These are phyloP conservation scores for Brachionus angularis DNA, from an alignment of 1,140 invertebrate species.

Conservation along the genomic window DNA sequence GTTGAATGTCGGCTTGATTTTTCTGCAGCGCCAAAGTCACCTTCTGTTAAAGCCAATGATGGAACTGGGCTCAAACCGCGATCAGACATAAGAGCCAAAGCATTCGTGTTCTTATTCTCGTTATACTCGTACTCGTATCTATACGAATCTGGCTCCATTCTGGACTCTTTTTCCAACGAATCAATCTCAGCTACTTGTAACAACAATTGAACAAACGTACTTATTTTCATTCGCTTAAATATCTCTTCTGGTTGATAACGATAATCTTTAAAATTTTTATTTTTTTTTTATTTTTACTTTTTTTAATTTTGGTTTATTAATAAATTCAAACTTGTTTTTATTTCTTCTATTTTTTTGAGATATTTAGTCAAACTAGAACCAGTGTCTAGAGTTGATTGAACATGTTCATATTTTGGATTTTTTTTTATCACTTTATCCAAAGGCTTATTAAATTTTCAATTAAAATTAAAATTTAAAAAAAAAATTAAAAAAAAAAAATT, in stretches of 20 bases:
- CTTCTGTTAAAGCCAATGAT: background rate
- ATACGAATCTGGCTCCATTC: background rate
- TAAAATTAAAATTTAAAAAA: background rate
- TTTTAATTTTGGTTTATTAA: background rate
- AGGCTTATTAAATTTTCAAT: constrained; percentile 7
- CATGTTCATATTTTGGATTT: constrained; percentile 58
- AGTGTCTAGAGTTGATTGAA: constrained; percentile 55
- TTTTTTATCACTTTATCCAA: constrained; percentile 51
- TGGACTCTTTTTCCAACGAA: background rate
- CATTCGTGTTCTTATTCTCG: background rate
- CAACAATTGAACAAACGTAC: constrained; percentile 59
- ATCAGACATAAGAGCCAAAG: background rate
- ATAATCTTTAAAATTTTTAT: constrained; percentile 17
- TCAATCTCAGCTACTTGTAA: constrained; percentile 44
- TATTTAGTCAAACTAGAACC: constrained; percentile 54
- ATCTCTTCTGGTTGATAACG: constrained; percentile 56
- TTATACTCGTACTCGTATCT: background rate
- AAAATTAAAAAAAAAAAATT: background rate
- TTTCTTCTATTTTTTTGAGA: constrained; percentile 54
- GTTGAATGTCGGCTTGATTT: background rate
- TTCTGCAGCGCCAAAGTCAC: background rate
- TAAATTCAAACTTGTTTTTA: constrained; percentile 55
- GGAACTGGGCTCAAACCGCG: constrained; percentile 7
- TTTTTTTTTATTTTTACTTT: constrained; percentile 4
- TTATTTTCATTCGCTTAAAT: constrained; percentile 61